Conservation (phyloP, 35 echinoderm and acorn worm species). For the Chiridota heheva region DNA sequence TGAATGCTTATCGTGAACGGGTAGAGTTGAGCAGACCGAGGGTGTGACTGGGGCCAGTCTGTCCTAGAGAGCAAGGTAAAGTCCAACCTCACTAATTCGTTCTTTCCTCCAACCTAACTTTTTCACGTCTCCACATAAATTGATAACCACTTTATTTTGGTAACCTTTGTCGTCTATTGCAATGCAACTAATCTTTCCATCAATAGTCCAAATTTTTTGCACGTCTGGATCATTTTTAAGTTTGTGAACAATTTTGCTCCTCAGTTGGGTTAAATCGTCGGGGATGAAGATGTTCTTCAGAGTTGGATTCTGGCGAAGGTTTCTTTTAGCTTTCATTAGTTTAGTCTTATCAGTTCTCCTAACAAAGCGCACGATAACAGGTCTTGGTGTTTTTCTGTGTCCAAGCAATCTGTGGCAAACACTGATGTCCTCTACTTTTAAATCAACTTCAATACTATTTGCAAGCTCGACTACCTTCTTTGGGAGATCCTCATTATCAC, state of each 20-base stretch:
- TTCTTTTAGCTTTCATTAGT: not conserved
- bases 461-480: not conserved
- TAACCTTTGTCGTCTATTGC: not conserved
- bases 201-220: slow-evolving; percentile 12
- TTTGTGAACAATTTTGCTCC: slow-evolving; percentile 1
- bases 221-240: slow-evolving; percentile 6
- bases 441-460: not conserved
- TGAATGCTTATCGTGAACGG: not conserved
- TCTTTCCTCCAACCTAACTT: not conserved
- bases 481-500: slow-evolving; percentile 24
- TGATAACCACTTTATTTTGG: not conserved
- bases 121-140: not conserved
- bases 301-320: not conserved
- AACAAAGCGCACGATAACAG: slow-evolving; percentile 30
- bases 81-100: not conserved
- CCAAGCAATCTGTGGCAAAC: slow-evolving; percentile 11
- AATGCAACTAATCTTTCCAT: slow-evolving; percentile 11
- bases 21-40: not conserved
- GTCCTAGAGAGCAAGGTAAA: not conserved
- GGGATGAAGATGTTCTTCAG: not conserved
- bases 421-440: slow-evolving; percentile 21
- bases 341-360: not conserved
- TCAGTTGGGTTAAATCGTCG: slow-evolving; percentile 19
- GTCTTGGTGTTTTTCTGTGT: not conserved
- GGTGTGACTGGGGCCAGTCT: not conserved